phyloP scores from a whole-genome alignment of 2,113 vertebrate genomes.

The Camarhynchus parvulus region DNA sequence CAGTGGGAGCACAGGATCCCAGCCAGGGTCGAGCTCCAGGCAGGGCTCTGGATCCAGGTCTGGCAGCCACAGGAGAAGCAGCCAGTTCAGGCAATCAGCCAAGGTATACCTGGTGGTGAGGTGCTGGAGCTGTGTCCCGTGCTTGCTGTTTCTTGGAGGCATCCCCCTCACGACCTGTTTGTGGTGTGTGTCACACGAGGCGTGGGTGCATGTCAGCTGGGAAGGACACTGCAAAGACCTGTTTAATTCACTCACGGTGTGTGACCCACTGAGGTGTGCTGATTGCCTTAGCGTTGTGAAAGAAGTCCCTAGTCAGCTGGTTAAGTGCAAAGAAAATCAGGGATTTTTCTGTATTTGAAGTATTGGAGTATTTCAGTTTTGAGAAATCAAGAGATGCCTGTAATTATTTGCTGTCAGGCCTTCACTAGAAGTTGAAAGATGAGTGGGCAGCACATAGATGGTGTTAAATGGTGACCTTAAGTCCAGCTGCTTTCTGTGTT shows the following conservation, averaged over 20 bases:
- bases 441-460: background rate
- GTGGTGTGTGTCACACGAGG: background rate
- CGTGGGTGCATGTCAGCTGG: background rate
- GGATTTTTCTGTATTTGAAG: background rate
- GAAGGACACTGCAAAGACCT: background rate
- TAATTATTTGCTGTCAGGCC: background rate
- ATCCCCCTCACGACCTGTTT: fast-evolving
- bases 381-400: background rate
- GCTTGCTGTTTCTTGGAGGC: background rate
- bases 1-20: slow-evolving; percentile 82
- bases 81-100: slow-evolving; percentile 75
- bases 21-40: slow-evolving; percentile 77
- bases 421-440: background rate
- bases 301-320: background rate
- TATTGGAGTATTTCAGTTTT: background rate
- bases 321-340: background rate
- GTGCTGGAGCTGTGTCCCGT: background rate
- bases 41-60: slow-evolving; percentile 81
- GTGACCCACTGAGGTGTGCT: background rate
- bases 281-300: background rate
- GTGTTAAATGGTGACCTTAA: background rate
- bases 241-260: background rate
- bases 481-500: background rate
- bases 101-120: slow-evolving; percentile 70
- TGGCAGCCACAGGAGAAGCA: slow-evolving; percentile 79